Evolutionary conservation across 2,888 invertebrate species (phyloP), one percentile per base, ranked within the genome.

Genomic region (Fragum fragum): DNA sequence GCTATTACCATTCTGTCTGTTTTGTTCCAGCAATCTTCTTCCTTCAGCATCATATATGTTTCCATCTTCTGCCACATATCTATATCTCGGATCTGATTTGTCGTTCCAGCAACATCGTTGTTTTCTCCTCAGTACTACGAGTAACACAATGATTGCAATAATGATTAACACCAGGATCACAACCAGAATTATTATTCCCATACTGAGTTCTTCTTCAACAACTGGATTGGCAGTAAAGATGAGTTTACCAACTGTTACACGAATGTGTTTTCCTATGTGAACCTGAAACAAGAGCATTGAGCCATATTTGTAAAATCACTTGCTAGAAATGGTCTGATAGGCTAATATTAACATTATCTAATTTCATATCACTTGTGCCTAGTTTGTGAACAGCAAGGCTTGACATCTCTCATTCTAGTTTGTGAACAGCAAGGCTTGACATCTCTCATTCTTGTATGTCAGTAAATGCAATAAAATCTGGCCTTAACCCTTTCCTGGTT

Each of bases 201-300:
- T 53, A n/a, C 82, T 77, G 0, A 87, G n/a, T n/a, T 73, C 79
- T 71, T 73, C 75, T 16, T 82, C 75, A 0, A 71, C 61, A 0
- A 69, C 73, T 18, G 47, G 76, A 1, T 63, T 39, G 9, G 80
- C 72, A 1, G 81, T 76, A 73, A 87, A 92, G 23, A 87, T 82
- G 18, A 93, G 69, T 57, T 84, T 81, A 23, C 93, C 93, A 28
- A 92, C 85, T 18, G 88, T 75, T 71, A 85, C 90, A 6, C 18
- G 36, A 16, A 91, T 81, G 66, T 89, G 83, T n/a, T 39, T 77
- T 3, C 92, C 93, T 61, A 92, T 81, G 21, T 71, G 71, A 0
- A 93, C 89, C 93, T 93, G 85, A 18, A 52, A 36, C n/a, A n/a
- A n/a, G n/a, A n/a, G n/a, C n/a, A n/a, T n/a, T n/a, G n/a, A n/a